Percentiles rank a stretch among this genome's conserved stretches.
phyloP scores from a whole-genome alignment of 2,797 vertebrate species.

The Thaleichthys pacificus region DNA sequence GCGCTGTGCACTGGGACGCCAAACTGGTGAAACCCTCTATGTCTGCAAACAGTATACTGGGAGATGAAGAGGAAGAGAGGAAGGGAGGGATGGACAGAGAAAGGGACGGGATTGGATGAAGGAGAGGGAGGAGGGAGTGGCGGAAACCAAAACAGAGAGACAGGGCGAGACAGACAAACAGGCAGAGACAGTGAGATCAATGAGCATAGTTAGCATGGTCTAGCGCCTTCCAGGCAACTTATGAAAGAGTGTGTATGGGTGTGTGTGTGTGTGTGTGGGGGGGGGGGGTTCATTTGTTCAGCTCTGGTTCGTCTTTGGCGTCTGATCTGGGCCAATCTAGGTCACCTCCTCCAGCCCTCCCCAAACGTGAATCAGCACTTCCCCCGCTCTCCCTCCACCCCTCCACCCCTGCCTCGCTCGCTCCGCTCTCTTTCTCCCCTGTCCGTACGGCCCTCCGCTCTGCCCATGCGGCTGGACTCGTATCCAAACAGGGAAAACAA shows the following conservation, averaged over 20 bases:
- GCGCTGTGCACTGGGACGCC: constrained; percentile 81
- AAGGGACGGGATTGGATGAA: background rate
- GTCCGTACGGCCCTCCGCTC: constrained; percentile 25
- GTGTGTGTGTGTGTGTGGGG: too few species aligned
- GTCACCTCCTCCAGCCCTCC: constrained; percentile 61
- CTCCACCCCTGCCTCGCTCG: background rate
- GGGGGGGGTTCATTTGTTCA: constrained; percentile 44
- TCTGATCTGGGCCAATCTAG: constrained; percentile 58
- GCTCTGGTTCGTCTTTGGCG: constrained; percentile 51
- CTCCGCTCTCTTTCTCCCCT: background rate
- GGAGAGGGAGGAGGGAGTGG: constrained; percentile 14
- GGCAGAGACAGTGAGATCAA: constrained; percentile 14
- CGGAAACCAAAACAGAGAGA: constrained; percentile 27
- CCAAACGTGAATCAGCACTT: constrained; percentile 40
- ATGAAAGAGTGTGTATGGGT: too few species aligned
- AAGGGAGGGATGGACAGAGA: background rate
- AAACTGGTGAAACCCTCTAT: constrained; percentile 82
- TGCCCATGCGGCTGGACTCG: constrained; percentile 61
- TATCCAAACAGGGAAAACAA: constrained; percentile 33
- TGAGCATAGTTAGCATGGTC: constrained; percentile 23
- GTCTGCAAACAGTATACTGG: constrained; percentile 80
- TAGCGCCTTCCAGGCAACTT: constrained; percentile 27
- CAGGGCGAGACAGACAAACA: constrained; percentile 37
- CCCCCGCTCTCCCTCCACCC: constrained; percentile 40
- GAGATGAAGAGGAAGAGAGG: background rate